These are phyloP conservation scores for Aplodontia rufa DNA, from an alignment of 2,113 vertebrate genomes.

Conservation along the genomic window DNA sequence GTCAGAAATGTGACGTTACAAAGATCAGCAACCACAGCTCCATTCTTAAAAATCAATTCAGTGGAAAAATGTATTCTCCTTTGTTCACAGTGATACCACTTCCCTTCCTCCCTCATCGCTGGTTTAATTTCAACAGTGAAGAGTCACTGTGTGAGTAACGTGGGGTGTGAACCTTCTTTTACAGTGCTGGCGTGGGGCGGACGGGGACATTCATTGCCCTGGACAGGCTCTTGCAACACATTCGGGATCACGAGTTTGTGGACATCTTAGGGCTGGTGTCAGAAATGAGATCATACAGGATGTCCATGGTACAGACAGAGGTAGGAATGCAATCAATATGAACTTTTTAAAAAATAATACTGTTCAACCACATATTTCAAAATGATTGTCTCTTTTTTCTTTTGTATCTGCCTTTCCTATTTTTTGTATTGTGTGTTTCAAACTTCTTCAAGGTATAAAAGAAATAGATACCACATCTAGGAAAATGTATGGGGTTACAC, in stretches of 20 bases:
- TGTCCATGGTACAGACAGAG: conserved; percentile 99
- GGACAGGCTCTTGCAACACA: conserved; percentile 96
- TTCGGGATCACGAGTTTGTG: conserved; percentile 93
- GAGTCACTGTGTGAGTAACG: fast-evolving
- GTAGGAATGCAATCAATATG: conserved; percentile 75
- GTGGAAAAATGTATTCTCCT: neutral
- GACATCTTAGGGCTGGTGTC: conserved; percentile 96
- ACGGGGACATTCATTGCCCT: conserved; percentile 97
- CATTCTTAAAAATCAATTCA: neutral
- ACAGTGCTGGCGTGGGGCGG: conserved; percentile 95
- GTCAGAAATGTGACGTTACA: neutral
- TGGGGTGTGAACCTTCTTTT: conserved; percentile 8
- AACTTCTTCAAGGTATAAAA: neutral
- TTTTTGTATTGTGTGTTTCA: neutral
- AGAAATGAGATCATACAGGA: conserved; percentile 94
- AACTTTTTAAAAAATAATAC: neutral
- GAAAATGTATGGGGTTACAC: fast-evolving
- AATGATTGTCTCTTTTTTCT: neutral
- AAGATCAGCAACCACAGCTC: neutral
- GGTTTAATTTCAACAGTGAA: neutral
- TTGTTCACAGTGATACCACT: neutral
- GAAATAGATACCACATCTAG: neutral
- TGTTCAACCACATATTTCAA: neutral
- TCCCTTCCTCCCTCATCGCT: neutral
- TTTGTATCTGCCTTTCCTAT: neutral